Percentiles rank a stretch among this genome's conserved stretches.
Evolutionary conservation across 2,888 invertebrate species (phyloP).

Genomic region (Lasius fuliginosus): DNA sequence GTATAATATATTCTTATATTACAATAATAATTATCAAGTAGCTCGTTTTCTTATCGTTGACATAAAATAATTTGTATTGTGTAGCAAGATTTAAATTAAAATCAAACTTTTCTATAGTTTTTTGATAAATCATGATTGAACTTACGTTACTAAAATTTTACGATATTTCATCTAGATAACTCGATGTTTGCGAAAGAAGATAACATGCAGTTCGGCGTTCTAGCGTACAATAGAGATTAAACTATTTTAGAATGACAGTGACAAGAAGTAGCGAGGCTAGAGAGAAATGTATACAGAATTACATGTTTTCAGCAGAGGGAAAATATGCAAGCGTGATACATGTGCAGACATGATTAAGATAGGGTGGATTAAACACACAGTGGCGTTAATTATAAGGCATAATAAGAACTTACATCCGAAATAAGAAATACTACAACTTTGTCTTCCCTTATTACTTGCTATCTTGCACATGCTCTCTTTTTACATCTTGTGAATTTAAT

Average conservation of each 20-base stretch:
- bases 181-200: conserved; percentile 59
- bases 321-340: neutral
- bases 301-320: neutral
- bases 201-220: conserved; percentile 33
- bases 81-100: neutral
- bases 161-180: conserved; percentile 12
- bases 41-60: neutral
- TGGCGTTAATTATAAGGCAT: conserved; percentile 8
- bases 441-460: conserved; percentile 26
- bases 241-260: neutral
- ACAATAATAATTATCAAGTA: conserved; percentile 11
- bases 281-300: neutral
- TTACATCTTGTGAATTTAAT: conserved; percentile 27
- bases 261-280: conserved; percentile 26
- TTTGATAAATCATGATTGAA: conserved; percentile 5
- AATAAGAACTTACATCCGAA: neutral
- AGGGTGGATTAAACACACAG: neutral
- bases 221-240: conserved; percentile 10
- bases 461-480: conserved; percentile 10
- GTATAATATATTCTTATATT: neutral
- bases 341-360: neutral
- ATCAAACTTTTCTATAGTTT: neutral
- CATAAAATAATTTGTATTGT: conserved; percentile 12
- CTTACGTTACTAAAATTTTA: conserved; percentile 42
- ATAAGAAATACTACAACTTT: conserved; percentile 20